Conservation (phyloP, 2,888 invertebrate species). For the Mactromeris polynyma region DNA sequence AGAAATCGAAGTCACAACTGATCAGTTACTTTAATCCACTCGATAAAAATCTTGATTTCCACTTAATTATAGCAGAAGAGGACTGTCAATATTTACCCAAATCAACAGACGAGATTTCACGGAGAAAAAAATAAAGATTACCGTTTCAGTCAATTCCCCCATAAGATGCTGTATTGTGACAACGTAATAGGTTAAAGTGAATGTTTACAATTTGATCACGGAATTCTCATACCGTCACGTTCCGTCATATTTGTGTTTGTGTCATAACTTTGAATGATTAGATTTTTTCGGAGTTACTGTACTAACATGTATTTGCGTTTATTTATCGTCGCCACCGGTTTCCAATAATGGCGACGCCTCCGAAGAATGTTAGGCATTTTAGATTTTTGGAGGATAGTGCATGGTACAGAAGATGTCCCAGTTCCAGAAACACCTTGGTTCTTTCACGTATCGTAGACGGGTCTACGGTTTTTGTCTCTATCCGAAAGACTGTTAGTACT, state of each 20-base stretch:
- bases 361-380: too few relatives aligned
- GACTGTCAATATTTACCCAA: background rate
- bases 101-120: background rate
- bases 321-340: too few relatives aligned
- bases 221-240: background rate
- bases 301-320: too few relatives aligned
- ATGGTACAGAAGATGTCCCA: too few relatives aligned
- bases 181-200: background rate
- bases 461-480: too few relatives aligned
- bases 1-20: background rate
- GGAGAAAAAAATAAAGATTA: background rate
- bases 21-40: background rate
- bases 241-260: background rate
- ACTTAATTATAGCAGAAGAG: background rate
- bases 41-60: background rate
- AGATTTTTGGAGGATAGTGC: too few relatives aligned
- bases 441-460: too few relatives aligned
- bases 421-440: too few relatives aligned
- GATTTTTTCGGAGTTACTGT: too few relatives aligned
- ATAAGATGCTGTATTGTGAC: slow-evolving; percentile 10
- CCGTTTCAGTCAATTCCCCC: background rate
- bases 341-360: too few relatives aligned
- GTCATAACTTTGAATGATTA: background rate
- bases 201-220: background rate
- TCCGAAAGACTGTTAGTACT: too few relatives aligned